Evolutionary conservation across 2,888 invertebrate species (phyloP), one percentile per base, ranked within the genome.

Genomic region (Ennomos fuscantarius): DNA sequence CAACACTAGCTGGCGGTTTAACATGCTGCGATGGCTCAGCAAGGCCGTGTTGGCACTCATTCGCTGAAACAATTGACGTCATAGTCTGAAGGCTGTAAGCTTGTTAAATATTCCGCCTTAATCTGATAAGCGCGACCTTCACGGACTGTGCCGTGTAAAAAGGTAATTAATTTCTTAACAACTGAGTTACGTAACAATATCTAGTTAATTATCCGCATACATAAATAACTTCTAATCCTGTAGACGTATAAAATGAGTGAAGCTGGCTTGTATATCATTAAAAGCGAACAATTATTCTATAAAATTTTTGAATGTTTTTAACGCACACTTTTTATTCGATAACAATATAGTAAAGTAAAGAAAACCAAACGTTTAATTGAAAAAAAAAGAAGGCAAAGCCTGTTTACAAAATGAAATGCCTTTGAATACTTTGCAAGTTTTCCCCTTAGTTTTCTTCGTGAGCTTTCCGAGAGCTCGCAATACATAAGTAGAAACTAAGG

Each of bases 61-160:
- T 87, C 84, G 84, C 88, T 89, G 85, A 89, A 89, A 89, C 90
- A 87, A 87, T 83, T 89, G 88, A 90, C 89, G 90, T 91, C 89
- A 90, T 70, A 68, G 70, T 72, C 74, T 78, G 84, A 87, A 86
- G 88, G 87, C 80, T 78, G 69, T 68, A 68, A 69, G 71, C 79
- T 76, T 77, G 78, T 81, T 81, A 77, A 79, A 82, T 81, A 78
- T 76, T 78, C 74, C 72, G 70, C 73, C 78, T 79, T 86, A 86
- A 84, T 82, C 82, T 78, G 78, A 78, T 82, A 81, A 81, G 74
- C 70, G 62, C 57, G 68, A 70, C 75, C 73, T 78, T 74, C 66
- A 73, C 70, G 68, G 68, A 70, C 60, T 69, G 63, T 60, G 65
- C 60, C 60, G 62, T 64, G 63, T 57, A 62, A 60, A 46, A 63